Evolutionary conservation across 2,888 invertebrate species (phyloP), one percentile per base, ranked within the genome.

Genomic region (Cremastinae sp.): DNA sequence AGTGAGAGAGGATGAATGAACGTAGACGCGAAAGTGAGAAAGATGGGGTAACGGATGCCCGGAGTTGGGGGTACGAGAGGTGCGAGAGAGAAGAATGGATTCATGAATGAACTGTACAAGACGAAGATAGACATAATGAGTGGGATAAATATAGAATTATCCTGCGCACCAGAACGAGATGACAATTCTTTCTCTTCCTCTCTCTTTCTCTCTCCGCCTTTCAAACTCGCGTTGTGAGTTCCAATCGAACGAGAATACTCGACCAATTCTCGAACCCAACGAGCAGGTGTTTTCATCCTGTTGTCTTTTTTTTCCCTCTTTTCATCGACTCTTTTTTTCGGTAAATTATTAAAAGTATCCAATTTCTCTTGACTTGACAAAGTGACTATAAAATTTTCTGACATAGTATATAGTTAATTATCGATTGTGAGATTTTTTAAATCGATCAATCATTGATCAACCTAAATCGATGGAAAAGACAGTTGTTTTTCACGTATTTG

Each of bases 1-100:
- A 41, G 58, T 5, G 58, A 39, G 55, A 82, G 75, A 83, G 87
- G 85, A 88, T 88, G 88, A 87, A 86, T 84, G 86, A 78, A 80
- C 64, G 80, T 84, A 82, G 45, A 64, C 79, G 83, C 77, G 77
- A 55, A 80, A 83, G 81, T 41, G 82, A 83, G 84, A 83, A 43
- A 49, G 58, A 64, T 22, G 45, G 22, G 59, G 14, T 55, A n/a
- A 12, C 51, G 51, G 4, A n/a, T n/a, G 41, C 22, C 8, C 35
- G 22, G 20, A 0, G 9, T 16, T 75, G 78, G 28, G 75, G 68
- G 51, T 61, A 47, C 64, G 49, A 39, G 77, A 58, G 47, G 78
- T 81, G 80, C 76, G 80, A 82, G 81, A 79, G 78, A 81, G 82
- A 83, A 62, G 75, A 79, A 84, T 76, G 82, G 79, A 78, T 79